Conservation (phyloP, 2,113 vertebrate genomes). For the Mesoclemmys tuberculata region DNA sequence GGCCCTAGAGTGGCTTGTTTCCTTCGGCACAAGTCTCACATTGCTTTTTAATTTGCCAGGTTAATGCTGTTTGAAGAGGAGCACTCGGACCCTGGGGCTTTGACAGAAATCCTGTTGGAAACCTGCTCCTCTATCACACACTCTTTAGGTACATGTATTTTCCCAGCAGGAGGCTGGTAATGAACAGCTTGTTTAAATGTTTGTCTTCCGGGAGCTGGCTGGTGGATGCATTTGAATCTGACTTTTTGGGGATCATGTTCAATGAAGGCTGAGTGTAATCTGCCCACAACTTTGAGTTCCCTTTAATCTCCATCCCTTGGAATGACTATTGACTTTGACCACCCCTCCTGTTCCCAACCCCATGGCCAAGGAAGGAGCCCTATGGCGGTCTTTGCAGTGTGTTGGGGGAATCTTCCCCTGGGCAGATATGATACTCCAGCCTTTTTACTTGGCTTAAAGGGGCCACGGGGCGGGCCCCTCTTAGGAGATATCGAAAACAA, state of each 20-base stretch:
- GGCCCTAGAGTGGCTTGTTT: background rate
- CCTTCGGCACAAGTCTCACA: background rate
- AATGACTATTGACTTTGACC: background rate
- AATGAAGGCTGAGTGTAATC: background rate
- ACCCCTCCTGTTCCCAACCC: background rate
- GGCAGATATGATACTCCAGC: background rate
- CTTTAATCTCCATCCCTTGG: background rate
- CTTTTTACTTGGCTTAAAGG: background rate
- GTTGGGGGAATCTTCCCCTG: background rate
- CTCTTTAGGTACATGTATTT: conserved; percentile 87
- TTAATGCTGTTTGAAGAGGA: conserved; percentile 90
- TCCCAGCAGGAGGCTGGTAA: background rate
- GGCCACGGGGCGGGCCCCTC: background rate
- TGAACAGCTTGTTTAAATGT: background rate
- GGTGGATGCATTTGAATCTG: background rate
- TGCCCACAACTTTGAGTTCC: background rate
- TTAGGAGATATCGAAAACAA: background rate
- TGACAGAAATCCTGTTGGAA: conserved; percentile 90
- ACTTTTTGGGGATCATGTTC: background rate
- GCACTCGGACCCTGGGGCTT: conserved; percentile 79
- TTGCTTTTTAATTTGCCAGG: conserved; percentile 73
- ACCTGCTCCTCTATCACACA: conserved; percentile 90
- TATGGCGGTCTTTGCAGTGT: background rate
- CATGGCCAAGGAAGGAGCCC: background rate
- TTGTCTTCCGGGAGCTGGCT: background rate